Base-by-base conservation (phyloP, 2,888 invertebrate species). In the Drosophila kokeensis region DNA sequence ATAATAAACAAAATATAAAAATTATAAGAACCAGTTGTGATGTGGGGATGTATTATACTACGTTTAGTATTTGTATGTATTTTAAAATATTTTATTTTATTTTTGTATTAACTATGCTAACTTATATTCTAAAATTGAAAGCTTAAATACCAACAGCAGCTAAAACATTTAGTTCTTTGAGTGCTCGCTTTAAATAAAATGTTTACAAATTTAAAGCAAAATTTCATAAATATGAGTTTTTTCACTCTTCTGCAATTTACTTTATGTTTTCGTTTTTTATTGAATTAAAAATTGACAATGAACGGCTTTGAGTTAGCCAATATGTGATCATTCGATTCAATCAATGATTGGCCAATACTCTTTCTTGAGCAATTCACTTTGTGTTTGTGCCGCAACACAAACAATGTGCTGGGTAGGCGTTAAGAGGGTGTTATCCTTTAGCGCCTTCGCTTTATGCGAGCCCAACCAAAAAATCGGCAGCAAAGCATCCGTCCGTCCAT, bases 351-450 rank as follows among this genome's bases (percentile, higher is more conserved):
- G 52, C 69, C 58, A 59, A 57, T 32, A 42, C 13, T 30, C 2
- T 24, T 15, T 18, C 45, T 59, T 69, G 32, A 21, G 69, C 38
- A 38, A 52, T 74, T 60, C 32, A 63, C 76, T 84, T 85, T 62
- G 59, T 68, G 65, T 75, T 57, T 57, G 15, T 54, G 78, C 73
- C 69, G 82, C 72, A 70, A 53, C 73, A 45, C 66, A 78, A 69
- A 82, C 66, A 77, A 58, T 76, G 65, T 59, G 48, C 53, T 69
- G 74, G 87, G 84, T 79, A 85, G 90, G 91, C 91, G 91, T 83
- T 90, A 89, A 90, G 89, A 90, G 90, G 92, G 92, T 92, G 92
- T 92, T 91, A 89, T 87, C 90, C 90, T 90, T 89, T 90, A 91
- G 91, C 92, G 92, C 92, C 91, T 91, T 89, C 78, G 75, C 71